Percentiles rank a stretch among this genome's conserved stretches.
Evolutionary conservation across 2,888 invertebrate genomes (phyloP).

Genomic region (Catonia carolina): DNA sequence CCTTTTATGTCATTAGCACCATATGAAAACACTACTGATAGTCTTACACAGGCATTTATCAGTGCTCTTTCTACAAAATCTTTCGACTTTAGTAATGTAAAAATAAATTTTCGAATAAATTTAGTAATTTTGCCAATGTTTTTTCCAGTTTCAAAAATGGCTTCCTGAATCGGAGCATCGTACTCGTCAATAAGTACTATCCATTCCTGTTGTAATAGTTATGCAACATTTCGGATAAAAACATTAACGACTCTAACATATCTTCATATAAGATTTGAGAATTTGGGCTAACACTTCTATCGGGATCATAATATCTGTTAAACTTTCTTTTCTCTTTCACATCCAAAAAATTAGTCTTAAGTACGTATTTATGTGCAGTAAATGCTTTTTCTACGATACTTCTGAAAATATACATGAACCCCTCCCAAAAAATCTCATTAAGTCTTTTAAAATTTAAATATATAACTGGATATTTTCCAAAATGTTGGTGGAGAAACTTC

Average conservation of each 20-base stretch:
- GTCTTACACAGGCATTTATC: background rate
- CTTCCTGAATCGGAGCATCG: background rate
- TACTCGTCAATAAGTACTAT: slow-evolving; percentile 11
- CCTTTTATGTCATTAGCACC: too few relatives aligned
- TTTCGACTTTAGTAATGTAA: slow-evolving; percentile 2
- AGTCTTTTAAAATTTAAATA: background rate
- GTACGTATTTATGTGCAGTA: background rate
- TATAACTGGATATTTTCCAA: slow-evolving; percentile 13
- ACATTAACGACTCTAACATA: background rate
- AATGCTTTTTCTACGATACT: background rate
- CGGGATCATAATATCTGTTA: background rate
- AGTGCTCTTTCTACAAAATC: background rate
- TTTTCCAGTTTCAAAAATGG: background rate
- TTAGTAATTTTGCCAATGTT: background rate
- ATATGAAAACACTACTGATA: too few relatives aligned
- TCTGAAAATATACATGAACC: background rate
- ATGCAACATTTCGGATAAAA: slow-evolving; percentile 5
- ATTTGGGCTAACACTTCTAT: background rate
- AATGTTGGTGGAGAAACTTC: background rate
- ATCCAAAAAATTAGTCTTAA: background rate
- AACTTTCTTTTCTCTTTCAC: slow-evolving; percentile 1
- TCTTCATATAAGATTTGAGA: background rate
- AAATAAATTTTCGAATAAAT: slow-evolving; percentile 1
- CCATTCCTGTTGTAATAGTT: background rate
- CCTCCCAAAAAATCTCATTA: background rate